These are phyloP conservation scores for Myiozetetes cayanensis DNA, from an alignment of 2,113 vertebrate genomes.

Conservation along the genomic window DNA sequence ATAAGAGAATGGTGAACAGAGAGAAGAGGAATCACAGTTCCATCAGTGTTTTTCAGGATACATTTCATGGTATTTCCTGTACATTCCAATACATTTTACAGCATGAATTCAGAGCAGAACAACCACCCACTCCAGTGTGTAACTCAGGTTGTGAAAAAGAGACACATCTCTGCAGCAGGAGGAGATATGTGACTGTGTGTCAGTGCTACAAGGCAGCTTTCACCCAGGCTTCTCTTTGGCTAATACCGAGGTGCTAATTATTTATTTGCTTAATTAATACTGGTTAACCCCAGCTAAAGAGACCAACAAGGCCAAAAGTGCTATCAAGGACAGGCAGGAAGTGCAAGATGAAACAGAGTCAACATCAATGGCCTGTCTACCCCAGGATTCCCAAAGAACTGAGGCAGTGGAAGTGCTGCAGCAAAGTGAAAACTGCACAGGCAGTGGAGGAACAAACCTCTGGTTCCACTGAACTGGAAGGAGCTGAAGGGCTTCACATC, in stretches of 20 bases:
- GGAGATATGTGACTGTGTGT: background rate
- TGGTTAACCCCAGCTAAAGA: background rate
- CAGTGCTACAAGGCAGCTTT: background rate
- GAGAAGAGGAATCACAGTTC: background rate
- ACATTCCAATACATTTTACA: slow-evolving; percentile 9
- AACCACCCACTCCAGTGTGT: background rate
- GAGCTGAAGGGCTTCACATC: background rate
- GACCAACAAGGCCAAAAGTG: background rate
- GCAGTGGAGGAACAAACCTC: background rate
- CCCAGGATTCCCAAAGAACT: background rate
- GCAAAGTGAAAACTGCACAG: background rate
- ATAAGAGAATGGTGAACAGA: background rate
- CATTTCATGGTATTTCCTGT: background rate
- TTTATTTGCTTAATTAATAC: background rate
- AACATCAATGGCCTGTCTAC: background rate
- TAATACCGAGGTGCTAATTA: background rate
- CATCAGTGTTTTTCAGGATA: background rate
- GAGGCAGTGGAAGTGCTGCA: background rate
- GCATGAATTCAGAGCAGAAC: background rate
- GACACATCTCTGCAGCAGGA: background rate
- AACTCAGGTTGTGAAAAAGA: background rate
- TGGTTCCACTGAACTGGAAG: background rate
- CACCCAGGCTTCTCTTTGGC: background rate
- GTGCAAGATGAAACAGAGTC: background rate
- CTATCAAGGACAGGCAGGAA: background rate